Percentiles rank a stretch among this genome's conserved stretches.
Conservation (phyloP, 2,113 vertebrate species). For the Dolichotis patagonum region DNA sequence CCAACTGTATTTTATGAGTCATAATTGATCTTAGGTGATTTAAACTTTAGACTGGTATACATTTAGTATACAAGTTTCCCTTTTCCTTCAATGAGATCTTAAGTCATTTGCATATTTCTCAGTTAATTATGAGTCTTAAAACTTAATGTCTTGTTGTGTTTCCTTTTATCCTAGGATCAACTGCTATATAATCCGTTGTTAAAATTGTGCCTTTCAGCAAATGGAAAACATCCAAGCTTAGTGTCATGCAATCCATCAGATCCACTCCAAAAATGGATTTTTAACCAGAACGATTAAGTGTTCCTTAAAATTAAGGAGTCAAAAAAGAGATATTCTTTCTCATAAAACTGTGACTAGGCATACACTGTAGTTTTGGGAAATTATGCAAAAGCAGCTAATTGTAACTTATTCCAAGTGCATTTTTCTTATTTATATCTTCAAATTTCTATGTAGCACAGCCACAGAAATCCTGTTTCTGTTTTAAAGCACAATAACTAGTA, state of each 20-base stretch:
- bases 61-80: background rate
- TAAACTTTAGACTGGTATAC: background rate
- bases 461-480: slow-evolving; percentile 74
- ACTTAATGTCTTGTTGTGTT: slow-evolving; percentile 51
- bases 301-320: slow-evolving; percentile 74
- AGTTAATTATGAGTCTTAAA: slow-evolving; percentile 45
- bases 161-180: slow-evolving; percentile 89
- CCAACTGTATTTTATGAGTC: background rate
- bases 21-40: slow-evolving; percentile 12
- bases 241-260: slow-evolving; percentile 91
- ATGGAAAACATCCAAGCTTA: slow-evolving; percentile 90
- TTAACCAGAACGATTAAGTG: slow-evolving; percentile 87
- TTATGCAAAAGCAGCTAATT: slow-evolving; percentile 82
- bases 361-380: slow-evolving; percentile 81
- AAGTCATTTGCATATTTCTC: slow-evolving; percentile 33
- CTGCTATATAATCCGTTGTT: slow-evolving; percentile 89
- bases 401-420: slow-evolving; percentile 80
- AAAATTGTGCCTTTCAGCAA: slow-evolving; percentile 93
- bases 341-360: slow-evolving; percentile 82
- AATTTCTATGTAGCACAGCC: slow-evolving; percentile 72
- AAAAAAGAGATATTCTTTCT: slow-evolving; percentile 74
- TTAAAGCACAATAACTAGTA: slow-evolving; percentile 77
- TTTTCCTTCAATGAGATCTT: background rate
- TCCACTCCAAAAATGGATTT: slow-evolving; percentile 94
- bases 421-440: slow-evolving; percentile 81